Conservation (phyloP, 2,797 vertebrate species). For the Galaxias olidus region DNA sequence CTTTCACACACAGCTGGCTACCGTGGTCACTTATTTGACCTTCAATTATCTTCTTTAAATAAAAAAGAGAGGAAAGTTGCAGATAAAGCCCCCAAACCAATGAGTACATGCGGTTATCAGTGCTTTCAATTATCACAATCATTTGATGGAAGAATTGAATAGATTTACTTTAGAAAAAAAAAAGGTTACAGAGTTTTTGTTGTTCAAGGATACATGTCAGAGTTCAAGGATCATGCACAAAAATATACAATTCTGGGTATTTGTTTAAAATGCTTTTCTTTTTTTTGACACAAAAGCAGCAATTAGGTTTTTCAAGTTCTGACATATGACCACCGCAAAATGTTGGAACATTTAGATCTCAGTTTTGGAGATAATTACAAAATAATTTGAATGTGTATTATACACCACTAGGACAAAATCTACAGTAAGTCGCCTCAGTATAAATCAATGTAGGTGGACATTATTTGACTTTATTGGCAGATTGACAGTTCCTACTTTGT, state of each 20-base stretch:
- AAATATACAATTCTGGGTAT: neutral
- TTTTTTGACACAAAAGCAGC: neutral
- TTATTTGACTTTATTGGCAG: neutral
- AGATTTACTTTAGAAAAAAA: conserved; percentile 8
- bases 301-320: no score
- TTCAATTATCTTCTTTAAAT: conserved; percentile 69
- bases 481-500: neutral
- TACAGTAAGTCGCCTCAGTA: no score
- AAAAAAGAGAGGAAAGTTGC: conserved; percentile 55
- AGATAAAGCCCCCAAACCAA: conserved; percentile 58
- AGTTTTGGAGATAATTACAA: no score
- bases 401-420: no score
- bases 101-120: conserved; percentile 62
- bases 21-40: conserved; percentile 68
- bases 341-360: no score
- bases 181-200: conserved; percentile 7
- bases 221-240: neutral
- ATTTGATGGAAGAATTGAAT: conserved; percentile 41
- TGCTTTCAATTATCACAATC: conserved; percentile 61
- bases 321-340: no score
- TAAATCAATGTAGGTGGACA: no score
- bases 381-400: no score
- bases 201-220: conserved; percentile 8
- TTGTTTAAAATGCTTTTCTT: no score
- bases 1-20: conserved; percentile 37